Percentiles rank a stretch among this genome's conserved stretches.
Conservation (phyloP, 2,888 invertebrate genomes). For the Nephrotoma guestfalica region DNA sequence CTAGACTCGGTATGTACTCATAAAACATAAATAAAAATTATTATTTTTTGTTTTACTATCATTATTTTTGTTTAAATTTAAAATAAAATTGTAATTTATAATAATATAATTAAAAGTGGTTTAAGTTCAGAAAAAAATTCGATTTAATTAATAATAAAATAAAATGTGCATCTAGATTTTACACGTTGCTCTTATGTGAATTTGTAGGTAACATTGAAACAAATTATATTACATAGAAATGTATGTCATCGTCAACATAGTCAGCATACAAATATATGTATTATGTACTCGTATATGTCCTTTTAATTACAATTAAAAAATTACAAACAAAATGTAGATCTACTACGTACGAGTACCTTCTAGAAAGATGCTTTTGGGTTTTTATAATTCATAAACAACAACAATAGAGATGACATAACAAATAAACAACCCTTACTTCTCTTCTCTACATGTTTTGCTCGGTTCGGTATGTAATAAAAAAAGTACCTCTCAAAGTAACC, state of each 20-base stretch:
- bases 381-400: not conserved
- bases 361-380: not conserved
- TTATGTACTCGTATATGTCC: not conserved
- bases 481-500: not conserved
- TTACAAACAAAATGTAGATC: not conserved
- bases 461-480: not conserved
- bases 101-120: not conserved
- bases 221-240: not conserved
- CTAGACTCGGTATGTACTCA: too few species aligned
- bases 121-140: not conserved
- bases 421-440: not conserved
- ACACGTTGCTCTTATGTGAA: not conserved
- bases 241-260: not conserved
- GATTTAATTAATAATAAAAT: not conserved
- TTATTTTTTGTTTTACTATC: not conserved
- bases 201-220: not conserved
- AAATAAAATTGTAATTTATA: not conserved
- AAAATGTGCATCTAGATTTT: not conserved
- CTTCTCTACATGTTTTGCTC: not conserved
- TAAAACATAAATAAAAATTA: too few species aligned
- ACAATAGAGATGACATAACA: not conserved
- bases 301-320: not conserved
- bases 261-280: not conserved
- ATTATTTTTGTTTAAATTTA: not conserved
- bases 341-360: not conserved